Percentiles rank a stretch among this genome's conserved stretches.
Conservation (phyloP, 2,888 invertebrate genomes). For the Perithous albicinctus region DNA sequence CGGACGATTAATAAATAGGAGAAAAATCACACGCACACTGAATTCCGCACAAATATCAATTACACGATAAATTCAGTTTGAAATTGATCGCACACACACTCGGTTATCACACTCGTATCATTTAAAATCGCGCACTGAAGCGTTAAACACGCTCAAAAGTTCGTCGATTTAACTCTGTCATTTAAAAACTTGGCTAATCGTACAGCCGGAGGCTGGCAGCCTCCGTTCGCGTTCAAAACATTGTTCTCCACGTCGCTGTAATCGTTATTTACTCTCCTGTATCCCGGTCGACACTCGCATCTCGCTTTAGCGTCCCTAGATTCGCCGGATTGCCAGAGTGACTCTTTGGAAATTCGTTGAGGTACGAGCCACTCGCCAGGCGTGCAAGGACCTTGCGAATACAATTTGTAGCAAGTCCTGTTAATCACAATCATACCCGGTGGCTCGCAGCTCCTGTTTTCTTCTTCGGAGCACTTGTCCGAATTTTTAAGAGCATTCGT, state of each 20-base stretch:
- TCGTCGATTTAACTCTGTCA: constrained; percentile 77
- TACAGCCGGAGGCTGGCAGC: constrained; percentile 88
- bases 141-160: constrained; percentile 47
- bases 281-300: constrained; percentile 91
- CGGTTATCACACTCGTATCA: background rate
- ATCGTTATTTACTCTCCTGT: constrained; percentile 82
- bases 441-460: constrained; percentile 86
- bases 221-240: constrained; percentile 75
- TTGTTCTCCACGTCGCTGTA: constrained; percentile 82
- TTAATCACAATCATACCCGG: constrained; percentile 89
- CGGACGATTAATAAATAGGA: constrained; percentile 54
- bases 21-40: constrained; percentile 18
- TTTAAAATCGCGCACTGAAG: background rate
- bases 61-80: constrained; percentile 29
- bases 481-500: constrained; percentile 84
- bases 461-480: constrained; percentile 77
- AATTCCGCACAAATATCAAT: background rate
- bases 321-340: constrained; percentile 74
- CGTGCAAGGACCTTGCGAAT: constrained; percentile 91
- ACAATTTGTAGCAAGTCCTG: constrained; percentile 91
- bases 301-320: constrained; percentile 84
- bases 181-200: constrained; percentile 89
- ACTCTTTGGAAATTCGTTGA: constrained; percentile 83
- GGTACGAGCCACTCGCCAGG: constrained; percentile 90
- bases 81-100: constrained; percentile 7